Conservation (phyloP, 2,888 invertebrate species). For the Parnassius apollo region DNA sequence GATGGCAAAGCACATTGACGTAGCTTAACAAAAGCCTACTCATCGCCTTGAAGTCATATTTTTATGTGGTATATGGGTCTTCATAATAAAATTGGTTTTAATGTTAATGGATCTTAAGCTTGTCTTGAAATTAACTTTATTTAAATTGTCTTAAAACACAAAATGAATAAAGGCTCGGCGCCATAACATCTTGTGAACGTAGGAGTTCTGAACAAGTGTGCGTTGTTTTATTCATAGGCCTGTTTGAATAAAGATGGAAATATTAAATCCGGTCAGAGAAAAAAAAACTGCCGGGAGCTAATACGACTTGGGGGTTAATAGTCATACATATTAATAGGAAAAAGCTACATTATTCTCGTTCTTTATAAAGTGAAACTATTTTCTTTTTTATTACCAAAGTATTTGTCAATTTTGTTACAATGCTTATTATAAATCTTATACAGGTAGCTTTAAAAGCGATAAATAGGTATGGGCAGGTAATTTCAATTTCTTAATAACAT, state of each 20-base stretch:
- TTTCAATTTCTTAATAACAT: too few relatives aligned
- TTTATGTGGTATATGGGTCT: not conserved
- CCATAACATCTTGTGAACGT: constrained; percentile 55
- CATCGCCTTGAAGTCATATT: too few relatives aligned
- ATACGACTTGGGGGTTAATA: constrained; percentile 65
- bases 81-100: constrained; percentile 8
- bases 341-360: too few relatives aligned
- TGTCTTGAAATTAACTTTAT: constrained; percentile 38
- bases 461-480: too few relatives aligned
- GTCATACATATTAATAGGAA: constrained; percentile 70
- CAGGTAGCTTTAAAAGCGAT: too few relatives aligned
- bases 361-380: too few relatives aligned
- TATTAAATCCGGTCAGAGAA: constrained; percentile 67
- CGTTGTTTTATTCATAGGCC: constrained; percentile 75
- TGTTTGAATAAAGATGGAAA: constrained; percentile 80
- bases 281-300: constrained; percentile 56
- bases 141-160: constrained; percentile 64
- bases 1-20: too few relatives aligned
- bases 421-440: too few relatives aligned
- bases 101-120: not conserved
- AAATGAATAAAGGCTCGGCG: constrained; percentile 63
- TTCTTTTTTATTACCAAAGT: too few relatives aligned
- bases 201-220: constrained; percentile 50
- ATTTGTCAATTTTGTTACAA: too few relatives aligned
- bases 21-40: too few relatives aligned